Conservation (phyloP, 2,888 invertebrate genomes). For the Metallyticus violacea region DNA sequence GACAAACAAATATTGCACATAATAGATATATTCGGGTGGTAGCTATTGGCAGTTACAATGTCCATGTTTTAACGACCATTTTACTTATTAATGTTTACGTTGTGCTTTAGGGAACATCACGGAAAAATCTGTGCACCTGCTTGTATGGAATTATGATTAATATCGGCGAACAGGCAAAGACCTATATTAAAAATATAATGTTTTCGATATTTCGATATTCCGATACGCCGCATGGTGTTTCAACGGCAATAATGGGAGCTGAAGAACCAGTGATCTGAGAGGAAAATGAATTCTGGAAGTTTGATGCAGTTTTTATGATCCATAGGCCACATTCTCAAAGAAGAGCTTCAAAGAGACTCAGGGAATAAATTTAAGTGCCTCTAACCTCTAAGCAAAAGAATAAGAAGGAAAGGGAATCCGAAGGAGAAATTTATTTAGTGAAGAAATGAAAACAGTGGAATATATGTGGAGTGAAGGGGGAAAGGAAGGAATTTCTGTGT, state of each 20-base stretch:
- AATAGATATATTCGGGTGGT: too few species aligned
- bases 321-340: not conserved
- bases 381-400: not conserved
- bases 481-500: not conserved
- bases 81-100: too few species aligned
- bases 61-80: too few species aligned
- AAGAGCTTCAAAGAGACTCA: not conserved
- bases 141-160: too few species aligned
- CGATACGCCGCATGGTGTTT: not conserved
- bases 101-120: too few species aligned
- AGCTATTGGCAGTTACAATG: too few species aligned
- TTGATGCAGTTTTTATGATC: not conserved
- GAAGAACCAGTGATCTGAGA: not conserved
- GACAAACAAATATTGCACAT: too few species aligned
- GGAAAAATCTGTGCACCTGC: too few species aligned
- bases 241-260: not conserved
- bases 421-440: not conserved
- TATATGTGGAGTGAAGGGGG: not conserved
- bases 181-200: not conserved
- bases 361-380: not conserved
- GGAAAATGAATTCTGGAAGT: not conserved
- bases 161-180: too few species aligned
- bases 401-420: not conserved
- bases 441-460: not conserved
- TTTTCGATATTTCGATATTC: not conserved